These are phyloP conservation scores for Phylloscopus trochiloides DNA, from an alignment of 2,113 vertebrate genomes.

Conservation along the genomic window DNA sequence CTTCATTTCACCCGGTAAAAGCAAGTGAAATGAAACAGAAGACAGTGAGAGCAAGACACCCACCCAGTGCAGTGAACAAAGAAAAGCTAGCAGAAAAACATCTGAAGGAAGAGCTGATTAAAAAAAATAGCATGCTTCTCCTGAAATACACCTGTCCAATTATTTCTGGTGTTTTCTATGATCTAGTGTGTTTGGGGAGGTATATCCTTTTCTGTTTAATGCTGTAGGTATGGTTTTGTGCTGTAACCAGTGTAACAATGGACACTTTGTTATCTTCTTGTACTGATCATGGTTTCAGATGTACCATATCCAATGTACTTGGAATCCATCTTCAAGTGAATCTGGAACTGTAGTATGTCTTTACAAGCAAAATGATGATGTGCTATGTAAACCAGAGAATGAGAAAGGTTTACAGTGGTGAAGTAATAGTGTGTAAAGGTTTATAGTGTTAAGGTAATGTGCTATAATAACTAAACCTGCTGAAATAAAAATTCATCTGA, in stretches of 20 bases:
- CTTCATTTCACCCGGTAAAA: not conserved
- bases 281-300: not conserved
- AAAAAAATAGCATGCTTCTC: not conserved
- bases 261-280: not conserved
- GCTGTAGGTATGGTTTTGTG: not conserved
- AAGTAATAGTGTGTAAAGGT: too few relatives aligned
- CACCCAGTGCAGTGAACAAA: not conserved
- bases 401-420: not conserved
- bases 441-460: not conserved
- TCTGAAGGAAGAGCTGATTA: not conserved
- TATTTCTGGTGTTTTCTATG: not conserved
- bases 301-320: not conserved
- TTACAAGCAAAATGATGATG: not conserved
- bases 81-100: not conserved
- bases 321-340: not conserved
- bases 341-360: not conserved
- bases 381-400: not conserved
- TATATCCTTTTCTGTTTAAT: not conserved
- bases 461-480: not conserved
- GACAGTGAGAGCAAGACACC: not conserved
- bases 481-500: not conserved
- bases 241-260: not conserved
- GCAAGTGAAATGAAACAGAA: not conserved
- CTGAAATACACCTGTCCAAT: not conserved
- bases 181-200: not conserved